phyloP scores from a whole-genome alignment of 1,140 invertebrate genomes.

The Andricus grossulariae region DNA sequence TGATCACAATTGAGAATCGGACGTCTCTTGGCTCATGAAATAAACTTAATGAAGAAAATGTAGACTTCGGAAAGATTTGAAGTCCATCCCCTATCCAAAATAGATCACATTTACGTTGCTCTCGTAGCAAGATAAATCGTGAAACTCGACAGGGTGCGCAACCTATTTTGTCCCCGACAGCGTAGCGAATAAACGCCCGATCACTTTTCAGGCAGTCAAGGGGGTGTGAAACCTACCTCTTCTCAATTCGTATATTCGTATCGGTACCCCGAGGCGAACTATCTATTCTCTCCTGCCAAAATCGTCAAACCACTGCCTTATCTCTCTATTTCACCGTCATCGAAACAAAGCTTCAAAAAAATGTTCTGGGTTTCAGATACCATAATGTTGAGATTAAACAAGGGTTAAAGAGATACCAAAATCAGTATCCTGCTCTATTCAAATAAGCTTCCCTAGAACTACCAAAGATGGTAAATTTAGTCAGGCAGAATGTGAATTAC shows the following conservation, averaged over 20 bases:
- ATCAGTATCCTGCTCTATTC: neutral
- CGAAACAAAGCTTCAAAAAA: constrained; percentile 2
- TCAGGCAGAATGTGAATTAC: neutral
- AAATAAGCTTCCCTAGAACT: neutral
- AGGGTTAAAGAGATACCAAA: too few relatives aligned
- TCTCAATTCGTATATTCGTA: constrained; percentile 49
- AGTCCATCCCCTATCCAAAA: too few relatives aligned
- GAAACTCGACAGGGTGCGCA: constrained; percentile 60
- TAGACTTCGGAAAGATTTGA: too few relatives aligned
- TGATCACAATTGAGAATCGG: neutral
- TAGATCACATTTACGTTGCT: constrained; percentile 21
- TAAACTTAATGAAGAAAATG: constrained; percentile 2
- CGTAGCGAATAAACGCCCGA: constrained; percentile 63
- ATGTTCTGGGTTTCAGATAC: neutral
- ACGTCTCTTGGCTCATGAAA: constrained; percentile 4
- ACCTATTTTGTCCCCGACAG: constrained; percentile 65
- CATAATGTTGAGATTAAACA: neutral
- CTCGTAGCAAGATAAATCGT: constrained; percentile 61
- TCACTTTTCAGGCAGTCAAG: constrained; percentile 59
- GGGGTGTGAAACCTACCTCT: constrained; percentile 46
- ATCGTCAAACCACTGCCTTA: too few relatives aligned
- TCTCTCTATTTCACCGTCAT: neutral
- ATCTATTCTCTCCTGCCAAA: neutral
- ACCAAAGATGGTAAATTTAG: neutral
- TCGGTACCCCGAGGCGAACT: neutral